A percentile compares a stretch with the other conserved stretches of the same genome.
Evolutionary conservation across 2,113 vertebrate species (phyloP).

Genomic region (Machaerirhynchus nigripectus): DNA sequence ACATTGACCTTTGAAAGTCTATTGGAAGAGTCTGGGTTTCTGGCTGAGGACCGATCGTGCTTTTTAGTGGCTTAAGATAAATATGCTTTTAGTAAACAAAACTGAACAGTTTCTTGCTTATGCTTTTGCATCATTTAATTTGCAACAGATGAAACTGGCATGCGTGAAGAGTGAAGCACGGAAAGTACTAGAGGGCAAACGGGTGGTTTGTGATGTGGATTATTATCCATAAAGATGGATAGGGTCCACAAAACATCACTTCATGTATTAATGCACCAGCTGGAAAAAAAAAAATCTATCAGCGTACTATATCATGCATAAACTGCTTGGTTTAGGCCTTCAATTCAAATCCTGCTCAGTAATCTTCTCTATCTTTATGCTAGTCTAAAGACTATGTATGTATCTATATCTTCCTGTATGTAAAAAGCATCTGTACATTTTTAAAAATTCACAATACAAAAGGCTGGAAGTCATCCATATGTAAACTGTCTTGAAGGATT

Average conservation of each 20-base stretch:
- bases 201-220: slow-evolving; percentile 41
- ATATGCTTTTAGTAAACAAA: slow-evolving; percentile 18
- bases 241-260: slow-evolving; percentile 35
- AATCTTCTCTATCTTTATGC: not conserved
- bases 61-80: slow-evolving; percentile 37
- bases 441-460: not conserved
- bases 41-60: not conserved
- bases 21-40: not conserved
- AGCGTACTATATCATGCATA: not conserved
- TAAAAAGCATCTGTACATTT: not conserved
- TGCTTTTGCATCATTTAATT: slow-evolving; percentile 35
- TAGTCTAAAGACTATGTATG: not conserved
- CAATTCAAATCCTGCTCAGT: not conserved
- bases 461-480: not conserved
- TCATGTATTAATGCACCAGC: not conserved
- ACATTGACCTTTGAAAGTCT: not conserved
- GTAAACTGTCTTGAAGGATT: slow-evolving; percentile 1
- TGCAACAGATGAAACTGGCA: slow-evolving; percentile 42
- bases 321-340: not conserved
- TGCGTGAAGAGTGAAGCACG: not conserved
- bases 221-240: slow-evolving; percentile 37
- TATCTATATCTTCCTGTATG: not conserved
- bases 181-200: slow-evolving; percentile 31
- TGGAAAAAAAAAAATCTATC: not conserved
- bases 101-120: slow-evolving; percentile 21